Evolutionary conservation across 2,888 invertebrate species (phyloP).

Genomic region (Scaeva pyrastri): DNA sequence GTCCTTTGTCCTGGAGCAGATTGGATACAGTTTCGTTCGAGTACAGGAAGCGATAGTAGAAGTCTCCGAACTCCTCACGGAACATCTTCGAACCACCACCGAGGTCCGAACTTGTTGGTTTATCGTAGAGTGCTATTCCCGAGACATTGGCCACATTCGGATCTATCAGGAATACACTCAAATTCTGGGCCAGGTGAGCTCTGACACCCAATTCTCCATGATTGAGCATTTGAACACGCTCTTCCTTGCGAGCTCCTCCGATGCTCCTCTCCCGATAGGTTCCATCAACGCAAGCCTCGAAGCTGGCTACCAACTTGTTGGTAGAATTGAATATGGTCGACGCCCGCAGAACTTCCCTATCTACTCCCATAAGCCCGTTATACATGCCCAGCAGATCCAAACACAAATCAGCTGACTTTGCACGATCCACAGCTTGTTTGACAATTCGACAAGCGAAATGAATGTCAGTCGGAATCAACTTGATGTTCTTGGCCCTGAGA

Average conservation of each 20-base stretch:
- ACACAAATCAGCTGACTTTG: constrained; percentile 67
- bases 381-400: constrained; percentile 79
- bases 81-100: constrained; percentile 18
- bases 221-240: constrained; percentile 68
- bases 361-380: constrained; percentile 85
- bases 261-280: constrained; percentile 9
- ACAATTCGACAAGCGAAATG: constrained; percentile 84
- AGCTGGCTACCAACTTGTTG: constrained; percentile 86
- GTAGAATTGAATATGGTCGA: constrained; percentile 86
- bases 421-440: constrained; percentile 76
- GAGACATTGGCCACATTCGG: constrained; percentile 80
- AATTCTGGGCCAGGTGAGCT: constrained; percentile 78
- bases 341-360: constrained; percentile 79
- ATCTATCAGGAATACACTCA: constrained; percentile 82
- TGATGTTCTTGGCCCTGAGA: constrained; percentile 58
- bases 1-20: constrained; percentile 83
- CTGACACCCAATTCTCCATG: constrained; percentile 78
- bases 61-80: constrained; percentile 73
- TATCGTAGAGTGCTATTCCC: constrained; percentile 80
- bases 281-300: constrained; percentile 86
- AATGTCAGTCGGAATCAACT: constrained; percentile 86
- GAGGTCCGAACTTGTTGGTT: not conserved
- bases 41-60: constrained; percentile 82
- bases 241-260: not conserved
- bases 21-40: constrained; percentile 83